Evolutionary conservation across 2,888 invertebrate species (phyloP).

Genomic region (Clepsis dumicolana): DNA sequence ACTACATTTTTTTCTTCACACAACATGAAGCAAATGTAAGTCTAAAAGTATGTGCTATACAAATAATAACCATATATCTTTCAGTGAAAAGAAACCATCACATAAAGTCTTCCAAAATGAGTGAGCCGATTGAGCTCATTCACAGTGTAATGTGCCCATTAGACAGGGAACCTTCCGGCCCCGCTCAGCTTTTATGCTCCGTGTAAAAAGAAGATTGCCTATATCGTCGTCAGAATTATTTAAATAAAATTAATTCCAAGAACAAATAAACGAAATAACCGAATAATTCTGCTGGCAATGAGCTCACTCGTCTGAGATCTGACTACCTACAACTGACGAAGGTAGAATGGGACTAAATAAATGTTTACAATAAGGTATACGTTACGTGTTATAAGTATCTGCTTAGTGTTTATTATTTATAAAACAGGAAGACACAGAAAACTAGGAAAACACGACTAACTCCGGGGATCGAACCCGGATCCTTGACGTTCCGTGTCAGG

Average conservation of each 20-base stretch:
- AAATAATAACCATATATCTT: slow-evolving; percentile 10
- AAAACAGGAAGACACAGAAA: too few relatives aligned
- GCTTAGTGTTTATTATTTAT: slow-evolving; percentile 31
- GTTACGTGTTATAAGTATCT: slow-evolving; percentile 25
- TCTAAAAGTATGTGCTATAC: neutral
- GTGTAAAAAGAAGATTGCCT: slow-evolving; percentile 37
- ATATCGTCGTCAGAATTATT: slow-evolving; percentile 18
- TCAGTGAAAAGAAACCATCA: slow-evolving; percentile 33
- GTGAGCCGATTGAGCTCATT: slow-evolving; percentile 41
- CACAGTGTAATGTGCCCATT: slow-evolving; percentile 37
- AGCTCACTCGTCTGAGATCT: slow-evolving; percentile 16
- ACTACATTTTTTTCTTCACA: neutral
- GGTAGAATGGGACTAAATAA: slow-evolving; percentile 36
- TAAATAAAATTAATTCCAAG: slow-evolving; percentile 15
- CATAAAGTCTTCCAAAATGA: slow-evolving; percentile 35
- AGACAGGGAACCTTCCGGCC: slow-evolving; percentile 34
- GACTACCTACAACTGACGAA: slow-evolving; percentile 24
- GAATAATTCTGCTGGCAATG: slow-evolving; percentile 1
- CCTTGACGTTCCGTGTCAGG: too few relatives aligned
- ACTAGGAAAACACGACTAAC: too few relatives aligned
- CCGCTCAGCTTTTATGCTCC: slow-evolving; percentile 28
- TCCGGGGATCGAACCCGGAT: too few relatives aligned
- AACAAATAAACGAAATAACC: slow-evolving; percentile 15
- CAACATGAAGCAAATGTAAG: neutral
- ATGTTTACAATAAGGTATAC: slow-evolving; percentile 17